phyloP scores from a whole-genome alignment of 2,888 invertebrate species.

The Allolobophora icterica region DNA sequence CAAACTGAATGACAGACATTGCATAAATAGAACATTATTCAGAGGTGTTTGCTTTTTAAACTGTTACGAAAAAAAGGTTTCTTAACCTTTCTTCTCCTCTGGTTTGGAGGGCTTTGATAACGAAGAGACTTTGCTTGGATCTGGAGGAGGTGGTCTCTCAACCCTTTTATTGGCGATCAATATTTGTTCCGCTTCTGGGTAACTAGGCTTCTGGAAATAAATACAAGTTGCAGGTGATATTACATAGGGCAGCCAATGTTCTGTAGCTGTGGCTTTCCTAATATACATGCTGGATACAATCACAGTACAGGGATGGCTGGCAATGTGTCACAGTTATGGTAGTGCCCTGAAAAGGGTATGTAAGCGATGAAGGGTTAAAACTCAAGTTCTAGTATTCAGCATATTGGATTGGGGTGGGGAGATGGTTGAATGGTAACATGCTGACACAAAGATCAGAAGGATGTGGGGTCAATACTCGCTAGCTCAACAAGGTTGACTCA shows the following conservation, averaged over 20 bases:
- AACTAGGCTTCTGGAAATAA: neutral
- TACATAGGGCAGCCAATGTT: no score
- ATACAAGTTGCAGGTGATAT: neutral
- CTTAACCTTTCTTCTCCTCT: neutral
- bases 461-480: no score
- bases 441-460: no score
- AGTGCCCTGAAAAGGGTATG: neutral
- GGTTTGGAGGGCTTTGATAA: neutral
- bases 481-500: no score
- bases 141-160: conserved; percentile 19
- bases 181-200: neutral
- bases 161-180: neutral
- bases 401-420: no score
- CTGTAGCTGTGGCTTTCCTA: neutral
- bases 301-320: neutral
- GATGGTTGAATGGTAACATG: no score
- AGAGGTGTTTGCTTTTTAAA: neutral
- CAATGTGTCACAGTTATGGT: neutral
- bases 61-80: neutral
- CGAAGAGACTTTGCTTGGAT: neutral
- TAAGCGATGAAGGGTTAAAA: no score
- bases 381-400: no score
- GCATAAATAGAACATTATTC: neutral
- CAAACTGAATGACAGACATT: neutral
- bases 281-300: neutral